Conservation (phyloP, 2,888 invertebrate species). For the Drosophila flavopinicola region DNA sequence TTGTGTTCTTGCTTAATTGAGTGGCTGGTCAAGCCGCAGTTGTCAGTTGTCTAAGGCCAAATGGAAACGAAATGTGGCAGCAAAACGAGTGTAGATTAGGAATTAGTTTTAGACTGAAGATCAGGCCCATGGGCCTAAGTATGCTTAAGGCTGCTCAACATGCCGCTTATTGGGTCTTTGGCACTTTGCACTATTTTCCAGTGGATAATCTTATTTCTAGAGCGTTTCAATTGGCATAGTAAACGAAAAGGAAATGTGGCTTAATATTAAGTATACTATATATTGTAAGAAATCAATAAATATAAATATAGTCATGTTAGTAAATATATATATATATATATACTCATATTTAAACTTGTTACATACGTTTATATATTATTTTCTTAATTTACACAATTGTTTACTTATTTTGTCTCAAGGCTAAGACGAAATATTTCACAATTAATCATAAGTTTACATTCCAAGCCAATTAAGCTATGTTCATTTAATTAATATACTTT, state of each 20-base stretch:
- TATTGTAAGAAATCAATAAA: too few relatives aligned
- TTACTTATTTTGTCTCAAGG: too few relatives aligned
- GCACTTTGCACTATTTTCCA: not conserved
- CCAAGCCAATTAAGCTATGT: not conserved
- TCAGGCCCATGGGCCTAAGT: not conserved
- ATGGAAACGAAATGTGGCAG: constrained; percentile 49
- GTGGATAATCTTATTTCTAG: not conserved
- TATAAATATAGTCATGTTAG: too few relatives aligned
- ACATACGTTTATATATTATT: too few relatives aligned
- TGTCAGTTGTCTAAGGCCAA: constrained; percentile 20
- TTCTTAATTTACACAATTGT: too few relatives aligned
- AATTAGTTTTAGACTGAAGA: constrained; percentile 9
- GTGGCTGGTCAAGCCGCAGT: constrained; percentile 56
- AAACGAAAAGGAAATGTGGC: not conserved
- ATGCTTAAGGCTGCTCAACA: constrained; percentile 2
- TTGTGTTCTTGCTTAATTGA: constrained; percentile 67
- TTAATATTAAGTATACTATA: not conserved
- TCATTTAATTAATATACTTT: not conserved
- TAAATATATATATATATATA: too few relatives aligned
- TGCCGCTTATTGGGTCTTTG: constrained; percentile 12
- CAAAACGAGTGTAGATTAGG: constrained; percentile 22
- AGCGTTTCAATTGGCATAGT: not conserved
- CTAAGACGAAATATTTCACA: too few relatives aligned
- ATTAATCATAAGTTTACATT: not conserved
- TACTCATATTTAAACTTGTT: too few relatives aligned